A percentile compares a stretch with the other conserved stretches of the same genome.
These are phyloP conservation scores for Athrips mouffetella DNA, from an alignment of 2,888 invertebrate genomes.

Conservation along the genomic window DNA sequence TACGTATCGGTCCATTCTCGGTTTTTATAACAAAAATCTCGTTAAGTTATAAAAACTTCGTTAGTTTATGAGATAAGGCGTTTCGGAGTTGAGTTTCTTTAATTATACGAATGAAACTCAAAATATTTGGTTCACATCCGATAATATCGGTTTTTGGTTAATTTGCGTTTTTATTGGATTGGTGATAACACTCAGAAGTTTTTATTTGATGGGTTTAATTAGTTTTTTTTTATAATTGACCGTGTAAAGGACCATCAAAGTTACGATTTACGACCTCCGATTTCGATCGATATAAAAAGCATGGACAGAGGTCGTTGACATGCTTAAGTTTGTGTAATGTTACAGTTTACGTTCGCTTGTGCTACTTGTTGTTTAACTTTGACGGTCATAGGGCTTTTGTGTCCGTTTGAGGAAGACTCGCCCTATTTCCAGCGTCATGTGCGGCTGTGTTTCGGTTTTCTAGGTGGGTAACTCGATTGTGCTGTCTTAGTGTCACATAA, in stretches of 20 bases:
- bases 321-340: background rate
- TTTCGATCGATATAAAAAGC: constrained; percentile 13
- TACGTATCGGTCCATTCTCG: constrained; percentile 71
- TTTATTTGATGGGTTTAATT: constrained; percentile 22
- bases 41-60: constrained; percentile 63
- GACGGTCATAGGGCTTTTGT: too few relatives aligned
- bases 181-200: constrained; percentile 21
- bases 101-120: constrained; percentile 44
- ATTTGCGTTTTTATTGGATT: constrained; percentile 28
- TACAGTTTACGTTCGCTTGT: too few relatives aligned
- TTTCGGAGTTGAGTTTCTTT: constrained; percentile 41
- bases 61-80: constrained; percentile 58
- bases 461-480: too few relatives aligned
- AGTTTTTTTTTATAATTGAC: constrained; percentile 18
- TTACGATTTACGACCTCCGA: constrained; percentile 16
- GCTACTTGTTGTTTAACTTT: too few relatives aligned
- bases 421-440: too few relatives aligned
- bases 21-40: constrained; percentile 73
- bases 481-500: too few relatives aligned
- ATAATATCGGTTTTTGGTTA: constrained; percentile 28
- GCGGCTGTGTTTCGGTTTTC: too few relatives aligned
- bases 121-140: constrained; percentile 25
- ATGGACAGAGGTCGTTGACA: background rate
- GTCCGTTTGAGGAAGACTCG: too few relatives aligned
- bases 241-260: constrained; percentile 16